phyloP scores from a whole-genome alignment of 2,113 vertebrate species.

The Labrus mixtus region DNA sequence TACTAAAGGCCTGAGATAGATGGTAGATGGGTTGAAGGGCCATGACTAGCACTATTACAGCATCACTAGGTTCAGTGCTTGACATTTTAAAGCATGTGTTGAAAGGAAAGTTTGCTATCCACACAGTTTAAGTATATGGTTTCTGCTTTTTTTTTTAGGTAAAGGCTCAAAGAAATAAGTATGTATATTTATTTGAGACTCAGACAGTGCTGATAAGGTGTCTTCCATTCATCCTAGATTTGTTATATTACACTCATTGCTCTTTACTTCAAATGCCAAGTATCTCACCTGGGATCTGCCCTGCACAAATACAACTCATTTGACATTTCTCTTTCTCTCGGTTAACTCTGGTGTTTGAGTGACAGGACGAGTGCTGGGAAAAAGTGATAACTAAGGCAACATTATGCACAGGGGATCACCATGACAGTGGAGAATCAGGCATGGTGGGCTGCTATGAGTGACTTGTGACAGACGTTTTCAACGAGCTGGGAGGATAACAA shows the following conservation, averaged over 20 bases:
- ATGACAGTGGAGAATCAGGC: conserved; percentile 4
- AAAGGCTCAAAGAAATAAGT: not conserved
- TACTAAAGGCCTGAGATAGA: not conserved
- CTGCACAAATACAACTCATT: conserved; percentile 19
- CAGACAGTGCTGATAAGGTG: conserved; percentile 1
- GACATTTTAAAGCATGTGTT: not conserved
- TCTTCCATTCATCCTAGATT: conserved; percentile 12
- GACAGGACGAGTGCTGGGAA: conserved; percentile 37
- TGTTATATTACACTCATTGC: not conserved
- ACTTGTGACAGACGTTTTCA: conserved; percentile 42
- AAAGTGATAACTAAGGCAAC: conserved; percentile 20
- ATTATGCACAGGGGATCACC: conserved; percentile 16
- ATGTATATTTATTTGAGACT: not conserved
- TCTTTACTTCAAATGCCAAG: too few species aligned
- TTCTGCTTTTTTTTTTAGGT: conserved; percentile 21
- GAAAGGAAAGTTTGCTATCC: not conserved
- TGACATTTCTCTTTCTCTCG: conserved; percentile 11
- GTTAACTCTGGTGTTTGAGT: conserved; percentile 31
- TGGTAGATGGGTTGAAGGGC: too few species aligned
- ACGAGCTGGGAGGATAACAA: conserved; percentile 26
- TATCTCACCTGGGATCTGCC: conserved; percentile 9
- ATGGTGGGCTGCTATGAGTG: not conserved
- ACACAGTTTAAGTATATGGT: not conserved
- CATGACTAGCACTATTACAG: too few species aligned
- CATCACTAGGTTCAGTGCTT: not conserved